These are phyloP conservation scores for Pseudochaenichthys georgianus DNA, from an alignment of 2,797 vertebrate species.

Conservation along the genomic window DNA sequence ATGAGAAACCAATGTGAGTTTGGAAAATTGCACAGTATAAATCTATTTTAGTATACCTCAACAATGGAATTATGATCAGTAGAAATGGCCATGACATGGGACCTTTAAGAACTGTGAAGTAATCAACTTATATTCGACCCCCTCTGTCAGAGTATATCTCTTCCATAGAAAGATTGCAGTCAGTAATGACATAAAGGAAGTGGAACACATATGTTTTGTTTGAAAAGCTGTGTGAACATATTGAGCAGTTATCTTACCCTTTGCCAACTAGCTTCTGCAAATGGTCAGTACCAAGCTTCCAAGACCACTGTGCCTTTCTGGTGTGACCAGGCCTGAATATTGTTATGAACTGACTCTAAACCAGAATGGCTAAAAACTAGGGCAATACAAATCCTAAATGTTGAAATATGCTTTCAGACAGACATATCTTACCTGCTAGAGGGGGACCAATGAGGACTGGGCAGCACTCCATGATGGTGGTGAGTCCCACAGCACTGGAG, in stretches of 20 bases:
- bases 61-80: no score
- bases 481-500: conserved; percentile 96
- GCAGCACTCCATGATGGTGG: conserved; percentile 94
- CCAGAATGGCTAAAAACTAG: neutral
- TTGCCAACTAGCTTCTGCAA: neutral
- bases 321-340: neutral
- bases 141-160: neutral
- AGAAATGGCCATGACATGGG: no score
- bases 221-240: neutral
- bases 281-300: neutral
- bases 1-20: no score
- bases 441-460: conserved; percentile 96
- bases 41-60: no score
- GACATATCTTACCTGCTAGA: conserved; percentile 87
- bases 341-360: neutral
- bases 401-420: neutral
- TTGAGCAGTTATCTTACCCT: neutral
- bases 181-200: no score
- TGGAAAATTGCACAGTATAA: no score
- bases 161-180: neutral
- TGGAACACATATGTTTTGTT: neutral
- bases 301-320: neutral
- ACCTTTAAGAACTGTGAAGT: neutral
- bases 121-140: neutral
- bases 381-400: neutral